Percentiles rank a stretch among this genome's conserved stretches.
Conservation (phyloP, 2,888 invertebrate species). For the Caenorhabditis sp. region DNA sequence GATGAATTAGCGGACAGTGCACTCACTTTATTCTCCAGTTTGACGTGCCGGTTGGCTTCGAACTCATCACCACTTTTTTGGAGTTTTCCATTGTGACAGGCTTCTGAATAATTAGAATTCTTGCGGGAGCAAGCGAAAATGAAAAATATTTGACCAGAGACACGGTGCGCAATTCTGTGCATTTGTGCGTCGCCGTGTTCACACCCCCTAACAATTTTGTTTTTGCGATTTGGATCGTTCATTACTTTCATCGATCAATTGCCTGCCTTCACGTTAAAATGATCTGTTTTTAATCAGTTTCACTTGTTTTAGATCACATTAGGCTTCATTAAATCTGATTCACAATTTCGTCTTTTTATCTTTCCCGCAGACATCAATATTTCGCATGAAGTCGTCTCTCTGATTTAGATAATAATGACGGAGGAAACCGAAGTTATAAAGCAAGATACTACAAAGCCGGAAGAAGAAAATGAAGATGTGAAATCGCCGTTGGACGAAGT, state of each 20-base stretch:
- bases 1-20: not conserved
- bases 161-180: slow-evolving; percentile 36
- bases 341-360: too few species aligned
- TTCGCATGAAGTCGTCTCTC: not conserved
- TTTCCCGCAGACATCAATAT: too few species aligned
- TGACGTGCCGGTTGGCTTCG: slow-evolving; percentile 45
- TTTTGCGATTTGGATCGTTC: not conserved
- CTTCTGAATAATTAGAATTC: not conserved
- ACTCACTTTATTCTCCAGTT: slow-evolving; percentile 48
- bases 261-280: too few species aligned
- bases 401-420: slow-evolving; percentile 10
- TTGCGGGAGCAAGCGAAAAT: not conserved
- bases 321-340: too few species aligned
- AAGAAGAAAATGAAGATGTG: slow-evolving; percentile 11
- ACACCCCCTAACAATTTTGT: slow-evolving; percentile 8
- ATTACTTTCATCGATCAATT: not conserved
- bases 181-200: slow-evolving; percentile 25
- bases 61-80: slow-evolving; percentile 21
- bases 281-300: not conserved
- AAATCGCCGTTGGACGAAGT: slow-evolving; percentile 46
- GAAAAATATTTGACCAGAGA: not conserved
- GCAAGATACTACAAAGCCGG: not conserved
- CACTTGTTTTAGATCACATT: too few species aligned
- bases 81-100: slow-evolving; percentile 9
- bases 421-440: not conserved